These are phyloP conservation scores for Peribatodes rhomboidaria DNA, from an alignment of 2,888 invertebrate species.

Conservation along the genomic window DNA sequence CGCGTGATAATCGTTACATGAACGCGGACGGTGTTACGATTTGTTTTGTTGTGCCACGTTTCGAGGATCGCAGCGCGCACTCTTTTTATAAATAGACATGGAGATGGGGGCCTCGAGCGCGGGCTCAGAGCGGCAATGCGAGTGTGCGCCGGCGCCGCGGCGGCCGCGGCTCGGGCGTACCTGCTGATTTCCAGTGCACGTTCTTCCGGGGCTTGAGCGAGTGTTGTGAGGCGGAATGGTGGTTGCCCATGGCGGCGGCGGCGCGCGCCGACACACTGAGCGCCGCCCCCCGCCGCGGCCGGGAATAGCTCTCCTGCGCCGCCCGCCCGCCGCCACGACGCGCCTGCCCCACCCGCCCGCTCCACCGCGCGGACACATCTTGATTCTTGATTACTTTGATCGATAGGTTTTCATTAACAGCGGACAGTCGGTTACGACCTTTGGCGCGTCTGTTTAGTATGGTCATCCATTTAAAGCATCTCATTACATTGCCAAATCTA, in stretches of 20 bases:
- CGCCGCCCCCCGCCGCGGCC: slow-evolving; percentile 60
- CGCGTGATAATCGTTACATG: slow-evolving; percentile 81
- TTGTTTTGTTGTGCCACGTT: slow-evolving; percentile 86
- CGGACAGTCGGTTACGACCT: slow-evolving; percentile 40
- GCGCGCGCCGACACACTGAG: slow-evolving; percentile 83
- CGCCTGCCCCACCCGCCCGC: slow-evolving; percentile 58
- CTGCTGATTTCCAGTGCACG: slow-evolving; percentile 95
- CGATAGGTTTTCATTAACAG: slow-evolving; percentile 62
- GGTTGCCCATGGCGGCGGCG: slow-evolving; percentile 86
- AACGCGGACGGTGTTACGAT: slow-evolving; percentile 80
- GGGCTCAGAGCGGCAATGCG: background rate
- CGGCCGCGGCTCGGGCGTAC: slow-evolving; percentile 73
- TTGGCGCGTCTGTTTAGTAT: slow-evolving; percentile 43
- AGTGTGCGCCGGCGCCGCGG: slow-evolving; percentile 12
- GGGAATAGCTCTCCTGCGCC: slow-evolving; percentile 50
- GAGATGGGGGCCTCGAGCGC: slow-evolving; percentile 54
- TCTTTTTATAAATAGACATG: slow-evolving; percentile 80
- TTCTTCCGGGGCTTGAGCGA: slow-evolving; percentile 89
- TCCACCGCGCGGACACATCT: slow-evolving; percentile 56
- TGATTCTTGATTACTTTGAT: slow-evolving; percentile 74
- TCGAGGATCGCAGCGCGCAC: slow-evolving; percentile 76
- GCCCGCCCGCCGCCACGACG: slow-evolving; percentile 67
- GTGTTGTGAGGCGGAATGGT: slow-evolving; percentile 80
- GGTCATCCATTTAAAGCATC: slow-evolving; percentile 12
- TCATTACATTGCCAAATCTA: slow-evolving; percentile 24